phyloP scores from a whole-genome alignment of 2,113 vertebrate species.

The Microcebus ravelobensis region DNA sequence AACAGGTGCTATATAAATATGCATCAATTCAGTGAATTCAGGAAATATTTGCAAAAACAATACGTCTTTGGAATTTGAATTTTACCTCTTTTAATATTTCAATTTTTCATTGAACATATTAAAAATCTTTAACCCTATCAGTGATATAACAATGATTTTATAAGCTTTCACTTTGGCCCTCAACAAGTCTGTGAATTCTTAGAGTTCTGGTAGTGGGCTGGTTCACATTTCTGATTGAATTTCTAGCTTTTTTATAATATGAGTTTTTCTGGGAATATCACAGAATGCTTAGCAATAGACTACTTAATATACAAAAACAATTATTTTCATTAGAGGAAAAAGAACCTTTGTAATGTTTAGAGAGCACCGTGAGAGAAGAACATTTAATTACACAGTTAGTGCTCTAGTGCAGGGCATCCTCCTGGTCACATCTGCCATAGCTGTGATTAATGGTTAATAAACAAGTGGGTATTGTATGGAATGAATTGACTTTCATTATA shows the following conservation, averaged over 20 bases:
- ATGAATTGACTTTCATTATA: constrained; percentile 31
- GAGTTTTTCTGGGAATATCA: not conserved
- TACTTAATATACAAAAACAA: constrained; percentile 24
- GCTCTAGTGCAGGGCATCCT: not conserved
- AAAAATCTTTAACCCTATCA: not conserved
- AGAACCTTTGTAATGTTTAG: constrained; percentile 5
- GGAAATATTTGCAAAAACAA: not conserved
- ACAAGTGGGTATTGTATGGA: not conserved
- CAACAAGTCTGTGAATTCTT: not conserved
- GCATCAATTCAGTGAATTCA: not conserved
- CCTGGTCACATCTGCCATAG: constrained; percentile 1
- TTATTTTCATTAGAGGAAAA: constrained; percentile 40
- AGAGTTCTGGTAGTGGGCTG: not conserved
- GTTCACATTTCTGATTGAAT: not conserved
- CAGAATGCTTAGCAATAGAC: not conserved
- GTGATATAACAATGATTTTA: not conserved
- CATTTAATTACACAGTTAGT: constrained; percentile 65
- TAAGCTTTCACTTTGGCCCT: not conserved
- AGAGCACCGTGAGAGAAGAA: constrained; percentile 22
- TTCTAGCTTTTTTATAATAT: not conserved
- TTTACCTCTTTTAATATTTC: not conserved
- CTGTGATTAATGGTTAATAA: constrained; percentile 57
- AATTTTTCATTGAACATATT: not conserved
- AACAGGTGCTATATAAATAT: not conserved
- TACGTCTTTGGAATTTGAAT: not conserved